These are phyloP conservation scores for Hyposoter dolosus DNA, from an alignment of 2,888 invertebrate genomes.

Conservation along the genomic window DNA sequence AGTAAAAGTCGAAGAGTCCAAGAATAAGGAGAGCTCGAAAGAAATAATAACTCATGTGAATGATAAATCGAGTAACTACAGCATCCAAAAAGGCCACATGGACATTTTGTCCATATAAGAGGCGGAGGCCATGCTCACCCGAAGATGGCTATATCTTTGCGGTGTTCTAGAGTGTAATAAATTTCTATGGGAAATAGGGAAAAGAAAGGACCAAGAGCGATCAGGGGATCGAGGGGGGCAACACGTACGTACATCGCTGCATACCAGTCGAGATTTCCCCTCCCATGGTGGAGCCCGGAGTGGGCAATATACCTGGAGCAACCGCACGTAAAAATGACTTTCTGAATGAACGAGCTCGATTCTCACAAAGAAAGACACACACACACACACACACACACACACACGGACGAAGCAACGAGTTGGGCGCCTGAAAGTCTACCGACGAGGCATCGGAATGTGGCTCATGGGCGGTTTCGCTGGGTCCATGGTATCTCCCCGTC, in stretches of 20 bases:
- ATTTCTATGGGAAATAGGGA: constrained; percentile 29
- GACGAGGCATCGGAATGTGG: constrained; percentile 50
- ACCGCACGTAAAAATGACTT: constrained; percentile 70
- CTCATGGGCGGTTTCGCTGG: constrained; percentile 54
- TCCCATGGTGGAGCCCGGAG: neutral
- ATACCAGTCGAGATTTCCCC: constrained; percentile 4
- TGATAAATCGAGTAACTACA: constrained; percentile 30
- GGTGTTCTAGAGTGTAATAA: constrained; percentile 16
- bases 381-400: neutral
- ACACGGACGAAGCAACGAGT: constrained; percentile 35
- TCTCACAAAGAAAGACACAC: constrained; percentile 5
- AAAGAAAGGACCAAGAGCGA: neutral
- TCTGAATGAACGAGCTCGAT: constrained; percentile 54
- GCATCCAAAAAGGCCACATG: neutral
- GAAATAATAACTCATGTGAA: constrained; percentile 17
- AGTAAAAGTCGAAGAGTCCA: neutral
- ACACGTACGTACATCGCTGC: constrained; percentile 27
- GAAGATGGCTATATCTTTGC: constrained; percentile 16
- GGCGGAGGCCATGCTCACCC: neutral
- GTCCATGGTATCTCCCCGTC: constrained; percentile 16
- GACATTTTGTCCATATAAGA: neutral
- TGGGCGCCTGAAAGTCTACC: constrained; percentile 59
- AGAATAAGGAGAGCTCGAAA: neutral
- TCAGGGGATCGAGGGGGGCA: neutral
- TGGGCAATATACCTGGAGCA: constrained; percentile 57